Conservation (phyloP, 1,140 invertebrate species). For the Mizuhopecten yessoensis region DNA sequence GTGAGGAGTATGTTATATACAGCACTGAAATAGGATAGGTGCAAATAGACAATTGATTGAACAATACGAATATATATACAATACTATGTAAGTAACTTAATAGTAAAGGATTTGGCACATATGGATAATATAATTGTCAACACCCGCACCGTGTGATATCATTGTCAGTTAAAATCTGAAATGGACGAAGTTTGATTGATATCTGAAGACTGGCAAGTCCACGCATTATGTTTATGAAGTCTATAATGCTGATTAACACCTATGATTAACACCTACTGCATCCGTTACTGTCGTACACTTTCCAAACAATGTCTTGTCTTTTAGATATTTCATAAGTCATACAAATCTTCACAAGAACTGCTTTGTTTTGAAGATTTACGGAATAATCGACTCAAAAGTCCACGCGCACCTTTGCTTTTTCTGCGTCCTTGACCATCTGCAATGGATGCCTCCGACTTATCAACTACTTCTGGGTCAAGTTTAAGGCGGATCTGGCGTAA, state of each 20-base stretch:
- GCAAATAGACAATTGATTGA: not conserved
- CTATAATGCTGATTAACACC: not conserved
- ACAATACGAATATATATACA: not conserved
- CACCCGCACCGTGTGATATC: not conserved
- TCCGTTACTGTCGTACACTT: not conserved
- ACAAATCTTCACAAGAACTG: conserved; percentile 72
- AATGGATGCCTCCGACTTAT: not conserved
- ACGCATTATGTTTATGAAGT: not conserved
- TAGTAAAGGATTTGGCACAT: not conserved
- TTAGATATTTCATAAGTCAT: conserved; percentile 36
- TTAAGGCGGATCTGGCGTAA: conserved; percentile 85
- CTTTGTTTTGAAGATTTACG: conserved; percentile 48
- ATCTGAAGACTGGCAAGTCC: not conserved
- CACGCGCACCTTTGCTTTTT: conserved; percentile 32
- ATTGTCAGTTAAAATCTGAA: not conserved
- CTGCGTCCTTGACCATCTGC: conserved; percentile 2
- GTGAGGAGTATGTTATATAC: too few species aligned
- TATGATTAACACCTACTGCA: not conserved
- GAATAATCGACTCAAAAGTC: conserved; percentile 54
- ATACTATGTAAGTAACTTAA: not conserved
- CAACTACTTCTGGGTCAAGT: conserved; percentile 49
- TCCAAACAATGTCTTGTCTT: not conserved
- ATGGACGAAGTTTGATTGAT: not conserved
- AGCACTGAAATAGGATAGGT: too few species aligned
- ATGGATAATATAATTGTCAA: not conserved